Conservation (phyloP, 2,888 invertebrate species). For the Suillia variegata region DNA sequence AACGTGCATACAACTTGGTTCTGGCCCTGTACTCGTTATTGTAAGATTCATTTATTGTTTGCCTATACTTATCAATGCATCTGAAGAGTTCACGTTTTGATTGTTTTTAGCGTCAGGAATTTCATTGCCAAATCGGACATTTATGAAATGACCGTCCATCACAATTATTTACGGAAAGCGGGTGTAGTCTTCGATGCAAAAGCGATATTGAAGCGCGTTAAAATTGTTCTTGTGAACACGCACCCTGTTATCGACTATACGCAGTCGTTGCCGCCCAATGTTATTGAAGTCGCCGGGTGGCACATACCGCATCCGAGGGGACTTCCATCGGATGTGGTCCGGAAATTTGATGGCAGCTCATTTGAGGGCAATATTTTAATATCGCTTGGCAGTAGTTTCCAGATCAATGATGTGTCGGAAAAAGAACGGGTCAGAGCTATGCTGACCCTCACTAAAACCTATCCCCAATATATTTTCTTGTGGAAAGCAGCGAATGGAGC, state of each 20-base stretch:
- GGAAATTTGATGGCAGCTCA: constrained; percentile 43
- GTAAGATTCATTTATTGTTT: too few relatives aligned
- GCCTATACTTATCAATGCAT: too few relatives aligned
- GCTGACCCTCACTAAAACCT: constrained; percentile 39
- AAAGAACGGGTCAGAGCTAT: constrained; percentile 33
- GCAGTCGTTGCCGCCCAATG: constrained; percentile 53
- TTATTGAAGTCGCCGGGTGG: constrained; percentile 57
- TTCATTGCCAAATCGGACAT: too few relatives aligned
- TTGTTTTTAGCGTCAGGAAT: too few relatives aligned
- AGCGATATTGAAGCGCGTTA: constrained; percentile 23
- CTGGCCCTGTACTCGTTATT: too few relatives aligned
- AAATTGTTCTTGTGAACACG: constrained; percentile 51
- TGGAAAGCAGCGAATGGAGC: constrained; percentile 53
- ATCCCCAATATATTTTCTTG: constrained; percentile 53
- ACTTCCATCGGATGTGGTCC: constrained; percentile 40
- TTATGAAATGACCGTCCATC: too few relatives aligned
- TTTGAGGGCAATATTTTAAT: constrained; percentile 53
- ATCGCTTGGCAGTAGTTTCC: constrained; percentile 48
- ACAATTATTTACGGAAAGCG: too few relatives aligned
- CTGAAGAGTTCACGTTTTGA: too few relatives aligned
- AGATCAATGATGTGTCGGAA: constrained; percentile 38
- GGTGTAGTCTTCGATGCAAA: too few relatives aligned
- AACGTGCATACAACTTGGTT: constrained; percentile 36
- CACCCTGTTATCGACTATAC: constrained; percentile 49
- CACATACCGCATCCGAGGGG: constrained; percentile 46